These are phyloP conservation scores for Prionace glauca DNA, from an alignment of 2,797 vertebrate genomes.

Conservation along the genomic window DNA sequence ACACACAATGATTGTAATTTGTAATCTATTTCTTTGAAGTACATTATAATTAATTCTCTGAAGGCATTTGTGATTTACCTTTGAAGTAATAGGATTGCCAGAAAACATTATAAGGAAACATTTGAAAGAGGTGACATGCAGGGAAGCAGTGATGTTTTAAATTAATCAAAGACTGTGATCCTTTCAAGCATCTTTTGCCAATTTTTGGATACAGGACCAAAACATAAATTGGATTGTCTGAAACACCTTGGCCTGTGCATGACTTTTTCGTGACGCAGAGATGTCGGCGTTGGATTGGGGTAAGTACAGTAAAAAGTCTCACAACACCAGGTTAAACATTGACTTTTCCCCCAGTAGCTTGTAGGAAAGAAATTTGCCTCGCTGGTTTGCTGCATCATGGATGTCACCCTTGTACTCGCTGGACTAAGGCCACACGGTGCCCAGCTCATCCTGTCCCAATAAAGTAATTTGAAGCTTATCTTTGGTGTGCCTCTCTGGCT, in stretches of 20 bases:
- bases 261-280: not conserved
- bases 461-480: not conserved
- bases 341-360: not conserved
- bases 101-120: slow-evolving; percentile 20
- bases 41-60: slow-evolving; percentile 14
- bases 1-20: slow-evolving; percentile 12
- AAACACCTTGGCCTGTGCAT: not conserved
- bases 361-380: not conserved
- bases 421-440: too few species aligned
- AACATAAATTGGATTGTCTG: not conserved
- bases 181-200: not conserved
- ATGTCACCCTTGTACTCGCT: not conserved
- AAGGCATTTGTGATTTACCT: slow-evolving; percentile 8
- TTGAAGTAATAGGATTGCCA: not conserved
- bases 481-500: not conserved
- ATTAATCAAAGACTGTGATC: not conserved
- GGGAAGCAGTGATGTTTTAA: not conserved
- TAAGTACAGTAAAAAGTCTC: too few species aligned
- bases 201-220: not conserved
- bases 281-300: too few species aligned
- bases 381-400: not conserved
- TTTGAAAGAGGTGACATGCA: not conserved
- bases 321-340: too few species aligned
- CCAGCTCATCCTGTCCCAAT: not conserved
- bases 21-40: slow-evolving; percentile 16